Evolutionary conservation across 2,888 invertebrate genomes (phyloP).

Genomic region (Teleiodes luculella): DNA sequence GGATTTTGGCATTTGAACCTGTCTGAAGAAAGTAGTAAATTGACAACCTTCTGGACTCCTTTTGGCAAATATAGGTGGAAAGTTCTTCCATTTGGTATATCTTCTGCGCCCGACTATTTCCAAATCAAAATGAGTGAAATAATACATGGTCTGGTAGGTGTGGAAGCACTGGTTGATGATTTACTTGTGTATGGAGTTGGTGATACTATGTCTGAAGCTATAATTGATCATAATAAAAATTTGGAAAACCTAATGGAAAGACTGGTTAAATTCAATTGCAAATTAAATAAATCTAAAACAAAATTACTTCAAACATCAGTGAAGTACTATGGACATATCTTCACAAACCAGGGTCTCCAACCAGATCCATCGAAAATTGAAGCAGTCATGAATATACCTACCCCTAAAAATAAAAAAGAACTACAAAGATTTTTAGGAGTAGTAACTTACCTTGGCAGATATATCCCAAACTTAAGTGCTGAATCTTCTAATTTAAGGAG

Average conservation of each 20-base stretch:
- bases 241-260: background rate
- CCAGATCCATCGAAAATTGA: background rate
- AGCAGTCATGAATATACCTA: slow-evolving; percentile 8
- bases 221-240: slow-evolving; percentile 2
- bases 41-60: slow-evolving; percentile 18
- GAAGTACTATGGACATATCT: no score
- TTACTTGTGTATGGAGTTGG: slow-evolving; percentile 12
- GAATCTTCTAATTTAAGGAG: background rate
- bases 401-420: slow-evolving; percentile 6
- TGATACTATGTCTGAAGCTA: slow-evolving; percentile 7
- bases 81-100: background rate
- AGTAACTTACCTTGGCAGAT: slow-evolving; percentile 5
- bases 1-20: slow-evolving; percentile 16
- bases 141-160: background rate
- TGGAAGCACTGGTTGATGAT: slow-evolving; percentile 9
- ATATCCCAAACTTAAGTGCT: slow-evolving; percentile 4
- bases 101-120: background rate
- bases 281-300: no score
- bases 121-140: background rate
- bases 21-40: slow-evolving; percentile 15
- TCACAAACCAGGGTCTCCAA: slow-evolving; percentile 5
- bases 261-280: background rate
- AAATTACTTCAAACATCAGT: no score
- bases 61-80: slow-evolving; percentile 4
- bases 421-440: slow-evolving; percentile 12